Percentiles rank a stretch among this genome's conserved stretches.
Evolutionary conservation across 2,113 vertebrate genomes (phyloP).

Genomic region (Hypocryptadius cinnamomeus): DNA sequence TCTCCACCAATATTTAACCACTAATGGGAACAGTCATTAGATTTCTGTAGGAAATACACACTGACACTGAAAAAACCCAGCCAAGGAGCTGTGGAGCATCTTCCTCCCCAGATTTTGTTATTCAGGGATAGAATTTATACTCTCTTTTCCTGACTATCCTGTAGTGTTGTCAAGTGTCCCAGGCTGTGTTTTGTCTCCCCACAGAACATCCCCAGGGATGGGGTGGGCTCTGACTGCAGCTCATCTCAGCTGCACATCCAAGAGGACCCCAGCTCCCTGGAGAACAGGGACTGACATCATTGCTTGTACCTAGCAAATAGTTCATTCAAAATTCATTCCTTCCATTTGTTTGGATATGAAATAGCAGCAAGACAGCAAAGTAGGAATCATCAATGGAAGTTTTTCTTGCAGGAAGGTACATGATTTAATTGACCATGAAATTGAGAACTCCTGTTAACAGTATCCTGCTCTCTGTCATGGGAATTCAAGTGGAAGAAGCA

Average conservation of each 20-base stretch:
- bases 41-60: neutral
- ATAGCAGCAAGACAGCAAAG: neutral
- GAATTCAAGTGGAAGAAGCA: neutral
- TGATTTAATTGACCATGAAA: neutral
- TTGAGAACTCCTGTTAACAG: neutral
- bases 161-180: neutral
- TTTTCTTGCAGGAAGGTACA: neutral
- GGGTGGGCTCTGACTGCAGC: neutral
- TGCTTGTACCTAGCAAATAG: neutral
- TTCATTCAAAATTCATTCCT: neutral
- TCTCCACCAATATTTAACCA: neutral
- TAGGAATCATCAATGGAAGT: neutral
- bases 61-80: rapidly evolving
- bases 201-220: neutral
- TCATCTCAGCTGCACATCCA: neutral
- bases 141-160: neutral
- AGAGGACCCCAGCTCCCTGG: neutral
- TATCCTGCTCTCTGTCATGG: neutral
- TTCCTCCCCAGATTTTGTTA: neutral
- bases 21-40: rapidly evolving
- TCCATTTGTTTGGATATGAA: neutral
- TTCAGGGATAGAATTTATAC: neutral
- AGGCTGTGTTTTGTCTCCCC: neutral
- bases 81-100: neutral
- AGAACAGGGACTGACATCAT: neutral